These are phyloP conservation scores for Bostrychus sinensis DNA, from an alignment of 2,113 vertebrate genomes.

Conservation along the genomic window DNA sequence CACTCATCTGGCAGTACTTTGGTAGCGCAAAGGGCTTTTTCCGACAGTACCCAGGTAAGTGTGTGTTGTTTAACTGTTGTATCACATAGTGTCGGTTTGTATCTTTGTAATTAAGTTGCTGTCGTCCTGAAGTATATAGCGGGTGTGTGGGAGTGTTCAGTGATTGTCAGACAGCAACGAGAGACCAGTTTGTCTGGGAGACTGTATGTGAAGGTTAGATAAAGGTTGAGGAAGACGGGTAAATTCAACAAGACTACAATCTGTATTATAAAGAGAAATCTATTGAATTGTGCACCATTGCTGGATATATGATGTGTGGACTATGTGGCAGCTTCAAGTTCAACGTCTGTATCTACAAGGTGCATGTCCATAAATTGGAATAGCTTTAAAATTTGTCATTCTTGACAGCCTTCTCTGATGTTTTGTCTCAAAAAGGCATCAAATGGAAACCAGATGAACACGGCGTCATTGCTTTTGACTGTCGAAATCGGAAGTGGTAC, in stretches of 20 bases:
- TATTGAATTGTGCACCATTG: not conserved
- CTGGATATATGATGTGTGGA: too few relatives aligned
- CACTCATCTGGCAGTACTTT: constrained; percentile 99
- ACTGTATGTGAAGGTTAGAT: constrained; percentile 22
- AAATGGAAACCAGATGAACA: constrained; percentile 77
- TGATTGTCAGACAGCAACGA: constrained; percentile 40
- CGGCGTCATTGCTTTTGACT: constrained; percentile 77
- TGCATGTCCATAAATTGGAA: too few relatives aligned
- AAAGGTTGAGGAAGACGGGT: constrained; percentile 4
- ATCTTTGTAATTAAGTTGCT: constrained; percentile 55
- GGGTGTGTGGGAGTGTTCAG: constrained; percentile 27
- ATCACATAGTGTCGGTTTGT: constrained; percentile 1
- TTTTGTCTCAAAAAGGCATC: constrained; percentile 58
- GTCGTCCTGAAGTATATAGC: constrained; percentile 36
- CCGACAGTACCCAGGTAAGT: constrained; percentile 95
- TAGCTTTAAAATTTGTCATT: too few relatives aligned
- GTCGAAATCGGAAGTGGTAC: constrained; percentile 82
- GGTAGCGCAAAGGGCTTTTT: constrained; percentile 99
- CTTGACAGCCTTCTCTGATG: not conserved
- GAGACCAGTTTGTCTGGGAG: constrained; percentile 15
- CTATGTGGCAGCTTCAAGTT: too few relatives aligned
- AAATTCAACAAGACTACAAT: constrained; percentile 10
- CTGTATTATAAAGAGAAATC: too few relatives aligned
- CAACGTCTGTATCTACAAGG: too few relatives aligned
- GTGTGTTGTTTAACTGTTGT: constrained; percentile 7